A percentile compares a stretch with the other conserved stretches of the same genome.
Evolutionary conservation across 2,888 invertebrate genomes (phyloP).

Genomic region (Listrodromus nycthemerus): DNA sequence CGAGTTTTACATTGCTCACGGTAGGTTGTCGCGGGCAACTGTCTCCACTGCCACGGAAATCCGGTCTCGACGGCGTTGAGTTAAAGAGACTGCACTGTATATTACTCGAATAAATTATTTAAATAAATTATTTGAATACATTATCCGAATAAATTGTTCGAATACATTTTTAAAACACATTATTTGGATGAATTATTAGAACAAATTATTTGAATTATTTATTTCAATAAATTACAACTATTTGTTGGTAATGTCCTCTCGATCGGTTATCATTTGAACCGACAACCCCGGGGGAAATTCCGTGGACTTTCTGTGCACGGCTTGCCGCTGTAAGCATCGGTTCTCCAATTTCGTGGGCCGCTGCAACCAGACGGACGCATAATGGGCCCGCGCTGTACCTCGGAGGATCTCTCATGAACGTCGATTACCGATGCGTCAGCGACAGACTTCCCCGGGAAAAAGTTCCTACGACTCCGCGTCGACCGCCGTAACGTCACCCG

Average conservation of each 20-base stretch:
- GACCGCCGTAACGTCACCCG: slow-evolving; percentile 29
- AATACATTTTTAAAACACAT: too few relatives aligned
- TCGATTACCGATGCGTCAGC: slow-evolving; percentile 66
- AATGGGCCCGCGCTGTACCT: slow-evolving; percentile 50
- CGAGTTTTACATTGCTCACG: too few relatives aligned
- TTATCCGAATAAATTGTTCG: too few relatives aligned
- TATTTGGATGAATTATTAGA: too few relatives aligned
- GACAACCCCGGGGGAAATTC: slow-evolving; percentile 10
- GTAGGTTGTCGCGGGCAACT: too few relatives aligned
- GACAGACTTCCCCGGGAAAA: slow-evolving; percentile 51
- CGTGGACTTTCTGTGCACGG: not conserved
- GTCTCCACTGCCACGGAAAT: too few relatives aligned
- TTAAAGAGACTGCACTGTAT: too few relatives aligned
- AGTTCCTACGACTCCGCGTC: slow-evolving; percentile 38
- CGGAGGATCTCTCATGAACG: slow-evolving; percentile 46
- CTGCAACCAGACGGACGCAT: slow-evolving; percentile 58
- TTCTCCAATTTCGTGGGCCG: slow-evolving; percentile 61
- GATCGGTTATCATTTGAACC: not conserved
- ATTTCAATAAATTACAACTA: not conserved
- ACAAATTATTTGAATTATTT: too few relatives aligned
- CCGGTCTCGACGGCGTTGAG: too few relatives aligned
- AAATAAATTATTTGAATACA: too few relatives aligned
- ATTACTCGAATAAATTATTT: too few relatives aligned
- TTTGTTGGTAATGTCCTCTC: not conserved
- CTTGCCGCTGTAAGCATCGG: slow-evolving; percentile 10